Percentiles rank a stretch among this genome's conserved stretches.
Evolutionary conservation across 1,140 invertebrate species (phyloP).

Genomic region (Zophobas atratus): DNA sequence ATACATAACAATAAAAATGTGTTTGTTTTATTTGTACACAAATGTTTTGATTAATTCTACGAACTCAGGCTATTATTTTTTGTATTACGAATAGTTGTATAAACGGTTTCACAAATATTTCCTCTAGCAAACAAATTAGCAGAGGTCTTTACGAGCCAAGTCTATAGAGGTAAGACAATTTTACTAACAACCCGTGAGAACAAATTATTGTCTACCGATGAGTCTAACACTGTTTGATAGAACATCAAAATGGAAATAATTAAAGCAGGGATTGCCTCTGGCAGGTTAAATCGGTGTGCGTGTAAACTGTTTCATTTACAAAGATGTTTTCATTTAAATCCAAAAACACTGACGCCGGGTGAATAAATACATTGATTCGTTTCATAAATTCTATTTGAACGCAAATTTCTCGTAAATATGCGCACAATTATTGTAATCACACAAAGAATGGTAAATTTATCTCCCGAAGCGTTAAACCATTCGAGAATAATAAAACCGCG

Average conservation of each 20-base stretch:
- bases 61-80: too few species aligned
- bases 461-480: neutral
- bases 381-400: conserved; percentile 3
- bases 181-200: conserved; percentile 27
- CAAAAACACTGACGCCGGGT: neutral
- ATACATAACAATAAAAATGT: too few species aligned
- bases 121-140: neutral
- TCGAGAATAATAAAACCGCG: neutral
- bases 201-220: conserved; percentile 23
- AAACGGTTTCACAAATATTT: too few species aligned
- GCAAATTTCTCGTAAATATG: conserved; percentile 16
- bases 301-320: conserved; percentile 15
- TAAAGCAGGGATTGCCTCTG: conserved; percentile 20
- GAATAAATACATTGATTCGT: conserved; percentile 11
- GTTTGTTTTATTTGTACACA: too few species aligned
- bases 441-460: conserved; percentile 18
- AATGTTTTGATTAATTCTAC: too few species aligned
- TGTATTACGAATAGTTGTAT: too few species aligned
- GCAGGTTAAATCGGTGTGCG: neutral
- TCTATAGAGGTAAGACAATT: conserved; percentile 8
- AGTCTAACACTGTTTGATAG: conserved; percentile 18
- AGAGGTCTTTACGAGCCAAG: conserved; percentile 21
- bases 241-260: conserved; percentile 27
- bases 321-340: neutral
- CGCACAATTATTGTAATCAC: conserved; percentile 11